phyloP scores from a whole-genome alignment of 92 coral and sea anemone species.

The Anthopleura xanthogrammica region DNA sequence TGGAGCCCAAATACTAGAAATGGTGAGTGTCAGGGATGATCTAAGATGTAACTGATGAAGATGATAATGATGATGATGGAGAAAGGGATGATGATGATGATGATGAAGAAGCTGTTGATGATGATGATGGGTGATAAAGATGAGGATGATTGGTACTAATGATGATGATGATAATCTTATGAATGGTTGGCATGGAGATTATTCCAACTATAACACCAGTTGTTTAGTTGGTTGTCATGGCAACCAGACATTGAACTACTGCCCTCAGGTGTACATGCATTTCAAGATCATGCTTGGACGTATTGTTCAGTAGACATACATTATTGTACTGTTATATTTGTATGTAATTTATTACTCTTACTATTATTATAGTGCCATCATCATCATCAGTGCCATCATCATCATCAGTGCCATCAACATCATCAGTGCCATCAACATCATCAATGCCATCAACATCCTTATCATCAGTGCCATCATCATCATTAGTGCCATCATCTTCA shows the following conservation, averaged over 20 bases:
- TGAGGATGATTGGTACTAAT: too few relatives aligned
- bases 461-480: not conserved
- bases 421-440: not conserved
- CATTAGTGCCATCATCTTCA: not conserved
- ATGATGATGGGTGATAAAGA: too few relatives aligned
- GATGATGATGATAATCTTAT: not conserved
- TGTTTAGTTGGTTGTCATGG: conserved; percentile 67
- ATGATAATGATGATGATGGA: not conserved
- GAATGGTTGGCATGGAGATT: conserved; percentile 60
- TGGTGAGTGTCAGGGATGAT: conserved; percentile 49
- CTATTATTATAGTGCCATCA: not conserved
- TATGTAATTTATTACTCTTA: not conserved
- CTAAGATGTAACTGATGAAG: not conserved
- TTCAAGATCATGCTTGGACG: conserved; percentile 73
- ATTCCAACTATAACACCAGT: conserved; percentile 40
- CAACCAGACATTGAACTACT: conserved; percentile 73
- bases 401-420: not conserved
- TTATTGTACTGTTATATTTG: not conserved
- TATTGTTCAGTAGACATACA: conserved; percentile 79
- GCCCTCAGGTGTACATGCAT: conserved; percentile 91
- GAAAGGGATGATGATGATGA: too few relatives aligned
- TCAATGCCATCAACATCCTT: not conserved
- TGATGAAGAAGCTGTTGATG: too few relatives aligned
- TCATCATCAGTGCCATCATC: not conserved
- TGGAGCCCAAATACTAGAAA: conserved; percentile 93